phyloP scores from a whole-genome alignment of 2,113 vertebrate genomes.

The Hirundichthys speculiger region DNA sequence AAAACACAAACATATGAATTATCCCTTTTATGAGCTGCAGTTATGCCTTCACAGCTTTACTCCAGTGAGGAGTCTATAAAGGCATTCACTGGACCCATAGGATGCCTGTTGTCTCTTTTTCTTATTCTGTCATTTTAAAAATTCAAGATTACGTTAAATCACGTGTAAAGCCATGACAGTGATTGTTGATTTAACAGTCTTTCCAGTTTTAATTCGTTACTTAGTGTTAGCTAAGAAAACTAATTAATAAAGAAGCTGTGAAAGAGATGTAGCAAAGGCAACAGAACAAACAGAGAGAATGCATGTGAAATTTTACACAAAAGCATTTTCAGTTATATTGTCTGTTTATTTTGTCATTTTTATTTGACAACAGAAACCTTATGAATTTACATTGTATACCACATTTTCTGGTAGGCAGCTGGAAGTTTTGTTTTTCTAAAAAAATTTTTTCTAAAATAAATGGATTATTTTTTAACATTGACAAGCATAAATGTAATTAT shows the following conservation, averaged over 20 bases:
- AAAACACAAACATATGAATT: constrained; percentile 66
- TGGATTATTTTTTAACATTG: background rate
- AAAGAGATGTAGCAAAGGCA: constrained; percentile 18
- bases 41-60: constrained; percentile 40
- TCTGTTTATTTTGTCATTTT: background rate
- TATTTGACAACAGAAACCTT: background rate
- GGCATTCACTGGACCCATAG: no score
- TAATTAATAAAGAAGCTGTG: constrained; percentile 6
- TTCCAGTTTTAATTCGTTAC: background rate
- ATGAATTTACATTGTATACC: no score
- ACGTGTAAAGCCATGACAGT: background rate
- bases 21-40: constrained; percentile 62
- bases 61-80: background rate
- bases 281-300: constrained; percentile 1
- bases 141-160: constrained; percentile 4
- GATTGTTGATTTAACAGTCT: background rate
- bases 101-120: background rate
- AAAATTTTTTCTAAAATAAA: background rate
- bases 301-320: background rate
- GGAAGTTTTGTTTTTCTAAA: background rate
- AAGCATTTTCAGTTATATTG: background rate
- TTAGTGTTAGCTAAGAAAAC: background rate
- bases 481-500: no score
- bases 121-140: background rate
- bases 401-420: no score